Conservation (phyloP, 1,140 invertebrate genomes). For the Megathymus violae region DNA sequence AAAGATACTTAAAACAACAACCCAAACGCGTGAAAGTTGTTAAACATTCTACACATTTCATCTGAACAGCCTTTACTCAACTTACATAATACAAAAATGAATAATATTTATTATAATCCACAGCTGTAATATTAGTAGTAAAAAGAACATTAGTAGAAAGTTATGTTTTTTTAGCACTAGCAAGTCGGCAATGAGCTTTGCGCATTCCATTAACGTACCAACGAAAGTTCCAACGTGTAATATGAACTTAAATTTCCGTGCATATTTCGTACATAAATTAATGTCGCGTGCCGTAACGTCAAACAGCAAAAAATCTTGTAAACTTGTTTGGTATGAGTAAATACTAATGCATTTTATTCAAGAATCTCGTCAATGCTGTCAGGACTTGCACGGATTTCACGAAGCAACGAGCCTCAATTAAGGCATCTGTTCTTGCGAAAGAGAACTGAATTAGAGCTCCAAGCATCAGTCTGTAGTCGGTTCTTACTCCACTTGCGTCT, state of each 20-base stretch:
- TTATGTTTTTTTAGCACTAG: neutral
- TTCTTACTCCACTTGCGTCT: neutral
- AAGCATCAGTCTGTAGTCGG: neutral
- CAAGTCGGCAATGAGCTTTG: neutral
- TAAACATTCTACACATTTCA: neutral
- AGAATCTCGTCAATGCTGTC: slow-evolving; percentile 6
- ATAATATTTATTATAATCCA: slow-evolving; percentile 1
- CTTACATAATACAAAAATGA: neutral
- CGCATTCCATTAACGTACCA: neutral
- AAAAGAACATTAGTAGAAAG: slow-evolving; percentile 1
- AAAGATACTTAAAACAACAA: neutral
- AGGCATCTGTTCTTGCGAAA: slow-evolving; percentile 3
- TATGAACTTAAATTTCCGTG: slow-evolving; percentile 3
- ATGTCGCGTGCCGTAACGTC: neutral
- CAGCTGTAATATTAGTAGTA: neutral
- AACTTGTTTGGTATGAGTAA: slow-evolving; percentile 12
- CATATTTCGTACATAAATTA: slow-evolving; percentile 5
- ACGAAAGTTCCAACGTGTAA: neutral
- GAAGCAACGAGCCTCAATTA: neutral
- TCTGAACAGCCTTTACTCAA: neutral
- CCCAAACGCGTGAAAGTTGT: slow-evolving; percentile 1
- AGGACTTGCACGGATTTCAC: slow-evolving; percentile 6
- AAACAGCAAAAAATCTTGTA: neutral
- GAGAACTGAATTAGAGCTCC: slow-evolving; percentile 7
- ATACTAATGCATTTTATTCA: slow-evolving; percentile 17